Conservation (phyloP, 2,888 invertebrate species). For the Acleris emargana region DNA sequence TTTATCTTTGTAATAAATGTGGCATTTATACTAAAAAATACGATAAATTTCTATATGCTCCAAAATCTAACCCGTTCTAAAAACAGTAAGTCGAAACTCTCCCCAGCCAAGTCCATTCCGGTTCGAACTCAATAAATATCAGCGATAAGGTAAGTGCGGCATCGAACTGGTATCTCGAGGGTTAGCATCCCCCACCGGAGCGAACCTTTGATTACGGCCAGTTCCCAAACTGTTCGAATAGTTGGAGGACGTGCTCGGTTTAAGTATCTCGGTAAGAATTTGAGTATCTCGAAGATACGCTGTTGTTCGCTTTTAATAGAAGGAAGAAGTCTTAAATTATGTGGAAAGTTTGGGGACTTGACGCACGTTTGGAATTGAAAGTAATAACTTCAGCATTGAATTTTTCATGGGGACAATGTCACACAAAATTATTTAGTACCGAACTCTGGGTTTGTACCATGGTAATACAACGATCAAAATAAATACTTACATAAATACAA, state of each 20-base stretch:
- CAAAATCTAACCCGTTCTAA: background rate
- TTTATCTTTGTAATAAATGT: too few relatives aligned
- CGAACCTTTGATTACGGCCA: slow-evolving; percentile 31
- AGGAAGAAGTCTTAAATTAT: too few relatives aligned
- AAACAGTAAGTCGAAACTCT: background rate
- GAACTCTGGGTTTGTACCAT: too few relatives aligned
- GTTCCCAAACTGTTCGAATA: slow-evolving; percentile 28
- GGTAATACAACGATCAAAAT: too few relatives aligned
- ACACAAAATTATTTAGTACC: too few relatives aligned
- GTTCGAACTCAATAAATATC: slow-evolving; percentile 16
- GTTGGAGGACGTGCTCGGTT: slow-evolving; percentile 30
- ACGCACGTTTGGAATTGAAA: too few relatives aligned
- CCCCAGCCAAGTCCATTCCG: background rate
- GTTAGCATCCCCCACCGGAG: slow-evolving; percentile 5
- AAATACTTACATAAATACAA: too few relatives aligned
- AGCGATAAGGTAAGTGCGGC: slow-evolving; percentile 9
- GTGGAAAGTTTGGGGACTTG: too few relatives aligned
- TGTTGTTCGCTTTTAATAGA: background rate
- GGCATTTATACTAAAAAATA: background rate
- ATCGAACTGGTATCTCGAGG: slow-evolving; percentile 2
- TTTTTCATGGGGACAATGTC: too few relatives aligned
- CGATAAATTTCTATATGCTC: background rate
- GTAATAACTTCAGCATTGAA: too few relatives aligned
- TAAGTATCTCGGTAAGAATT: slow-evolving; percentile 27
- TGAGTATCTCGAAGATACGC: slow-evolving; percentile 5